Percentiles rank a stretch among this genome's conserved stretches.
phyloP scores from a whole-genome alignment of 1,140 invertebrate species.

The Drosophila kanapiae region DNA sequence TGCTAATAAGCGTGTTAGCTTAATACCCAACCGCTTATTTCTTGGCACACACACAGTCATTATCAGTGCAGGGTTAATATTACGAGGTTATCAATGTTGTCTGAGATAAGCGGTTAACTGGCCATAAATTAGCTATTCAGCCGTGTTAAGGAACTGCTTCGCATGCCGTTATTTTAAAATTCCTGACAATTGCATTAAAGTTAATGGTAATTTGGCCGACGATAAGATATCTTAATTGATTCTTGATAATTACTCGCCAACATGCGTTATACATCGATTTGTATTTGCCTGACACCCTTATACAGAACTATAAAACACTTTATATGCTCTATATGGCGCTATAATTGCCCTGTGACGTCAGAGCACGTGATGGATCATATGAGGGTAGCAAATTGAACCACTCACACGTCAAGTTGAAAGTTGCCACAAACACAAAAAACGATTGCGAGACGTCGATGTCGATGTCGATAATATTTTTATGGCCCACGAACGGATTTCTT shows the following conservation, averaged over 20 bases:
- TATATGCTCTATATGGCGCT: slow-evolving; percentile 16
- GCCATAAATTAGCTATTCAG: slow-evolving; percentile 54
- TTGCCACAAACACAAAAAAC: slow-evolving; percentile 38
- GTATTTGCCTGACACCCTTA: slow-evolving; percentile 30
- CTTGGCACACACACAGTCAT: slow-evolving; percentile 12
- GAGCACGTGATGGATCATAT: slow-evolving; percentile 81
- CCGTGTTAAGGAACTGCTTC: neutral
- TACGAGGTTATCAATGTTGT: slow-evolving; percentile 56
- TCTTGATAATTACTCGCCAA: slow-evolving; percentile 60
- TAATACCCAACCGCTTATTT: slow-evolving; percentile 10
- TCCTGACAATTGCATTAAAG: slow-evolving; percentile 63
- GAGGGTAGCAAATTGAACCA: slow-evolving; percentile 26
- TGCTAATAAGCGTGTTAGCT: slow-evolving; percentile 25
- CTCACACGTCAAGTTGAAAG: slow-evolving; percentile 46
- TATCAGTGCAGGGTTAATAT: slow-evolving; percentile 55
- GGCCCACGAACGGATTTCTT: slow-evolving; percentile 71
- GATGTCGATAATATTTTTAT: slow-evolving; percentile 75
- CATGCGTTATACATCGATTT: slow-evolving; percentile 50
- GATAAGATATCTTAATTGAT: slow-evolving; percentile 80
- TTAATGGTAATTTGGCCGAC: slow-evolving; percentile 61
- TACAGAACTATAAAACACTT: slow-evolving; percentile 44
- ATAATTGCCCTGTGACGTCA: slow-evolving; percentile 62
- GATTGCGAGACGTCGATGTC: slow-evolving; percentile 38
- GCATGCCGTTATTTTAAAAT: slow-evolving; percentile 28
- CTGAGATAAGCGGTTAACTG: slow-evolving; percentile 46